Percentiles rank a stretch among this genome's conserved stretches.
phyloP scores from a whole-genome alignment of 2,797 vertebrate species.

The Hyperoplus immaculatus region DNA sequence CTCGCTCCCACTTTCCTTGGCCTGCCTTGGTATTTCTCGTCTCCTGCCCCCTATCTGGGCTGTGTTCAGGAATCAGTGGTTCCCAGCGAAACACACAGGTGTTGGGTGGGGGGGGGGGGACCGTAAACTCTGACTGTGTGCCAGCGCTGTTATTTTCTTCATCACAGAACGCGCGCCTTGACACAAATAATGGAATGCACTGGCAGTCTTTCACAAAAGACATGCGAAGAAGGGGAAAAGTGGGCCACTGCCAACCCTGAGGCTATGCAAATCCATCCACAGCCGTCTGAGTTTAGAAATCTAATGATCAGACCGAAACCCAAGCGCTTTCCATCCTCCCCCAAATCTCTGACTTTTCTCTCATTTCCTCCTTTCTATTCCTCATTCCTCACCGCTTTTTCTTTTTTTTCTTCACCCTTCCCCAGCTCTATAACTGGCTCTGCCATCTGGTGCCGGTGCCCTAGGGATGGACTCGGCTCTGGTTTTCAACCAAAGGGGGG shows the following conservation, averaged over 20 bases:
- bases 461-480: conserved; percentile 74
- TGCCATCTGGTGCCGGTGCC: conserved; percentile 78
- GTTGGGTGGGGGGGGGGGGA: conserved; percentile 19
- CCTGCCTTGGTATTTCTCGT: conserved; percentile 3
- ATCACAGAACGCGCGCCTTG: conserved; percentile 77
- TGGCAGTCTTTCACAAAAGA: conserved; percentile 79
- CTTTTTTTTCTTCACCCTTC: conserved; percentile 33
- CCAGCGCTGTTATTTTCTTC: conserved; percentile 81
- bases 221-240: conserved; percentile 66
- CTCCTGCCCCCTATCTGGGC: conserved; percentile 59
- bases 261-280: conserved; percentile 84
- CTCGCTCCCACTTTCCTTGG: too few species aligned
- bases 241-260: conserved; percentile 83
- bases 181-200: conserved; percentile 85
- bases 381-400: conserved; percentile 39
- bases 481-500: conserved; percentile 57
- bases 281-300: conserved; percentile 79
- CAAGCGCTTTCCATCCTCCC: conserved; percentile 63
- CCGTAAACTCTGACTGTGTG: conserved; percentile 68
- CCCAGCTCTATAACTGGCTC: conserved; percentile 59
- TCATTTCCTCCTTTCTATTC: conserved; percentile 58
- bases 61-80: conserved; percentile 64
- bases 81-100: conserved; percentile 50
- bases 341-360: conserved; percentile 54
- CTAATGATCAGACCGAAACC: conserved; percentile 77